A percentile compares a stretch with the other conserved stretches of the same genome.
phyloP scores from a whole-genome alignment of 2,888 invertebrate species.

The Orthonevra nobilis region DNA sequence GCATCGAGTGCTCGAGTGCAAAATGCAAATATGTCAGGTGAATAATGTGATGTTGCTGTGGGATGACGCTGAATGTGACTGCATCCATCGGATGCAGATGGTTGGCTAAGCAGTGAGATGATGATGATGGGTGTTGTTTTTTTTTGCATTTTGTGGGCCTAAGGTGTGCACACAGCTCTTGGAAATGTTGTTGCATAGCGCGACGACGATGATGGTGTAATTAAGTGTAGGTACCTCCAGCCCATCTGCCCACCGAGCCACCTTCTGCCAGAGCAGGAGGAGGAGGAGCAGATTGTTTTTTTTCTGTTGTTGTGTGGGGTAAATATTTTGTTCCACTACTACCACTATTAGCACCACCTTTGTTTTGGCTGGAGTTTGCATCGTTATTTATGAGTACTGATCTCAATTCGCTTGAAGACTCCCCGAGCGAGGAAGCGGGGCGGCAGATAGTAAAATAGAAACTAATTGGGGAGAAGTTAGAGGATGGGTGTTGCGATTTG shows the following conservation, averaged over 20 bases:
- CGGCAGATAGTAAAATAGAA: neutral
- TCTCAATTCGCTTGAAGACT: conserved; percentile 54
- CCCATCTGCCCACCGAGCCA: conserved; percentile 38
- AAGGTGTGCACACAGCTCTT: conserved; percentile 49
- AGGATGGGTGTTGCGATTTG: conserved; percentile 59
- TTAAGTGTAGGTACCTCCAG: conserved; percentile 56
- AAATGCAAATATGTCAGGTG: conserved; percentile 70
- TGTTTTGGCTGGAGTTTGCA: conserved; percentile 44
- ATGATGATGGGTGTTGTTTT: conserved; percentile 63
- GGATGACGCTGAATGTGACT: conserved; percentile 37
- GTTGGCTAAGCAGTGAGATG: conserved; percentile 46
- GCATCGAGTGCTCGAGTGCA: conserved; percentile 65
- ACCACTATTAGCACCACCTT: conserved; percentile 58
- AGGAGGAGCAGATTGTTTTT: neutral
- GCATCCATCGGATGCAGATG: conserved; percentile 57
- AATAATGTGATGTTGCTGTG: conserved; percentile 52
- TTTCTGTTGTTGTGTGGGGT: conserved; percentile 33
- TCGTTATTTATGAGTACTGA: conserved; percentile 61
- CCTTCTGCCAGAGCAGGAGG: conserved; percentile 9
- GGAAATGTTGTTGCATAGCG: too few species aligned
- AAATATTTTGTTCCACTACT: conserved; percentile 46
- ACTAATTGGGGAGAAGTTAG: conserved; percentile 47
- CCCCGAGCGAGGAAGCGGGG: neutral
- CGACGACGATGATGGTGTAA: conserved; percentile 52
- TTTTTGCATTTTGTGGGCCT: conserved; percentile 49